phyloP scores from a whole-genome alignment of 1,140 invertebrate genomes.

The Idris sp. region DNA sequence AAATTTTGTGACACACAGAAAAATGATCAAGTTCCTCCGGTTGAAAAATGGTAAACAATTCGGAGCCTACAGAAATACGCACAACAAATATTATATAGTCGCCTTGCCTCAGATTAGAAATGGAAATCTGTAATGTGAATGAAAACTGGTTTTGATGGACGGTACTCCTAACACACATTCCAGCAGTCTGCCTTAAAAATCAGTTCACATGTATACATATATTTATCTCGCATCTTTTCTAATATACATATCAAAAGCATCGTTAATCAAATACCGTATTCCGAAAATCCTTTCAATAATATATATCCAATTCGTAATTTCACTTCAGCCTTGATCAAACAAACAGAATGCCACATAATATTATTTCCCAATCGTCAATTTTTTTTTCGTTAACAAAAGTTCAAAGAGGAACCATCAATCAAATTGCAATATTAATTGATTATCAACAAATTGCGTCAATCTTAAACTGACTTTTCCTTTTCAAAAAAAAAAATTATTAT shows the following conservation, averaged over 20 bases:
- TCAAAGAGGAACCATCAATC: conserved; percentile 58
- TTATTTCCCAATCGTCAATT: too few species aligned
- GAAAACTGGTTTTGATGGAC: conserved; percentile 42
- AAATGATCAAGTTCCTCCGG: not conserved
- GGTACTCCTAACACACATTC: conserved; percentile 52
- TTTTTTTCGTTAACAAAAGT: too few species aligned
- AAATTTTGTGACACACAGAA: too few species aligned
- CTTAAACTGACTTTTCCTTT: not conserved
- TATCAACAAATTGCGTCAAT: conserved; percentile 42
- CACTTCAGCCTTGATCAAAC: conserved; percentile 44
- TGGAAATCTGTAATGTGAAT: conserved; percentile 53
- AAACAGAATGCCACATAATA: conserved; percentile 48
- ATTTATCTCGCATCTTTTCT: conserved; percentile 22
- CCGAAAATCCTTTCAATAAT: conserved; percentile 45
- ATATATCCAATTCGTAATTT: conserved; percentile 50
- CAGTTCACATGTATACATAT: conserved; percentile 24
- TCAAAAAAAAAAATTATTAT: conserved; percentile 4
- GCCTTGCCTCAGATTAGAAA: conserved; percentile 42
- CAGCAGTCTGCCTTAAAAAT: conserved; percentile 55
- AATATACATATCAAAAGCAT: conserved; percentile 56
- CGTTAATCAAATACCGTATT: conserved; percentile 52
- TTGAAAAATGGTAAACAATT: conserved; percentile 12
- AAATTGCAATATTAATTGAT: conserved; percentile 38
- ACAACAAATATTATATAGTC: conserved; percentile 34
- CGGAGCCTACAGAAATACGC: conserved; percentile 6